Conservation (phyloP, 2,113 vertebrate species). For the Phainopepla nitens region DNA sequence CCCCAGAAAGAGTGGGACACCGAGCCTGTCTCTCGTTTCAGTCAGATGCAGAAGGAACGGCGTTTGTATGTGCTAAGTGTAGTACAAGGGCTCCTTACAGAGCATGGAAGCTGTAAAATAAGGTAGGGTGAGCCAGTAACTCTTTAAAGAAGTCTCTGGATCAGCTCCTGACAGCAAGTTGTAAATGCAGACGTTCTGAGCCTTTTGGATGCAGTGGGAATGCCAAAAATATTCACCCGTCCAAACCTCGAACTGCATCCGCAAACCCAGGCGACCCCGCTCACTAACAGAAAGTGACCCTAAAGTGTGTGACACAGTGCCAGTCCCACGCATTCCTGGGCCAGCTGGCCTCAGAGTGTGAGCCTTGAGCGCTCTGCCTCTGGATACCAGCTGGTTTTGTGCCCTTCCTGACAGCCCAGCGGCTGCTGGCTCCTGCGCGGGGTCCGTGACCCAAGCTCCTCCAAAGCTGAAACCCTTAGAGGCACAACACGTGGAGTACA, state of each 20-base stretch:
- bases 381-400: background rate
- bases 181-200: background rate
- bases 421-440: background rate
- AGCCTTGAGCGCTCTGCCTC: background rate
- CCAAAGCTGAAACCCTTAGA: background rate
- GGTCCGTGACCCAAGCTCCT: background rate
- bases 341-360: background rate
- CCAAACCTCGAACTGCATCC: background rate
- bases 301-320: background rate
- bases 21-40: background rate
- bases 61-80: background rate
- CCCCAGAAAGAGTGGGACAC: background rate
- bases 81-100: background rate
- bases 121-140: background rate
- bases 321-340: background rate
- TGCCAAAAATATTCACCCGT: background rate
- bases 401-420: background rate
- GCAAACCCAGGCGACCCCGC: background rate
- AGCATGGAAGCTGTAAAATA: background rate
- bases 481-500: background rate
- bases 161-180: background rate
- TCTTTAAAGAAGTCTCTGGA: background rate
- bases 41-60: background rate
- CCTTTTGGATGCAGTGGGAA: background rate
- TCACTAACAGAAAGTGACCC: background rate